These are phyloP conservation scores for Thamnophis sirtalis DNA, from an alignment of 2,113 vertebrate genomes.

Conservation along the genomic window DNA sequence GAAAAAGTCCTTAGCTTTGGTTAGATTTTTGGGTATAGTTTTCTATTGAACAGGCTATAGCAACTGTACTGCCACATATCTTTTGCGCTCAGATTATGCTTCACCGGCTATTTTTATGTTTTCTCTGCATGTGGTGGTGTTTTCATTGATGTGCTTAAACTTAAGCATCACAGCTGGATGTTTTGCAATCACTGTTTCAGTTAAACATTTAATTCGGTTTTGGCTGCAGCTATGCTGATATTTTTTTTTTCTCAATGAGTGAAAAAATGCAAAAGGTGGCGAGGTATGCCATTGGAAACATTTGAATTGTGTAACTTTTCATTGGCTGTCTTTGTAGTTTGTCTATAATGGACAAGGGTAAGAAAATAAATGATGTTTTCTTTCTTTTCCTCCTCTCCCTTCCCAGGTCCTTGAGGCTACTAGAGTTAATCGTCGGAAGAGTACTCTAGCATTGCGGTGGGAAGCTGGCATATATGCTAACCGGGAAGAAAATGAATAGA, in stretches of 20 bases:
- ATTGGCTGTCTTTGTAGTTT: neutral
- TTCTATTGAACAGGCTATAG: neutral
- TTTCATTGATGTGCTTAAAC: neutral
- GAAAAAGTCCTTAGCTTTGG: neutral
- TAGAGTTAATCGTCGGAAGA: constrained; percentile 92
- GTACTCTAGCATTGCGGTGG: constrained; percentile 90
- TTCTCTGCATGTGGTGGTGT: constrained; percentile 9
- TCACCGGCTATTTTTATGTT: neutral
- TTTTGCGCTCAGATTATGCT: neutral
- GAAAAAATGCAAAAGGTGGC: neutral
- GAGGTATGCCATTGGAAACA: neutral
- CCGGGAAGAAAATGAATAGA: constrained; percentile 79
- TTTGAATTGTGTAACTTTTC: neutral
- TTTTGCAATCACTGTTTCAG: neutral
- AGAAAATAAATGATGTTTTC: constrained; percentile 5
- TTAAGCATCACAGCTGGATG: neutral
- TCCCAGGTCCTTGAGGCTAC: constrained; percentile 93
- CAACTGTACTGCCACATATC: neutral
- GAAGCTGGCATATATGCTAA: constrained; percentile 96
- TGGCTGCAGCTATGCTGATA: neutral
- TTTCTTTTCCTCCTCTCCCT: constrained; percentile 29
- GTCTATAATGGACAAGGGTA: neutral
- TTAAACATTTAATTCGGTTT: neutral
- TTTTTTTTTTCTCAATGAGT: neutral
- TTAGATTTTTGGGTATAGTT: neutral